phyloP scores from a whole-genome alignment of 2,888 invertebrate genomes.

The Leptinotarsa peninsularis region DNA sequence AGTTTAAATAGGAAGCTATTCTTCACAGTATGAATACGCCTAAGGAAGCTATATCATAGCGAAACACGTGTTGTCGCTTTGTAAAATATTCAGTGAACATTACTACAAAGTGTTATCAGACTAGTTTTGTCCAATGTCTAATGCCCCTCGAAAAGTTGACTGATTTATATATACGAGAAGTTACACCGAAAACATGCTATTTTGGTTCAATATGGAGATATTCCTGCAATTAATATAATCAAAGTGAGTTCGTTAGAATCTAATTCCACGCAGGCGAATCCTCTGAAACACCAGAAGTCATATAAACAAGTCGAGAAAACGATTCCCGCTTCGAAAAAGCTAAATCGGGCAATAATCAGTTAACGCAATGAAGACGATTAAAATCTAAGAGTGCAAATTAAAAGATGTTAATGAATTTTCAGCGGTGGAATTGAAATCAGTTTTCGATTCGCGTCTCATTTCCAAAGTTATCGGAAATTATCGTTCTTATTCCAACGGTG shows the following conservation, averaged over 20 bases:
- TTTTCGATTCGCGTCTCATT: constrained; percentile 62
- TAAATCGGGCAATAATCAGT: constrained; percentile 46
- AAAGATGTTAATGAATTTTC: constrained; percentile 56
- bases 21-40: too few relatives aligned
- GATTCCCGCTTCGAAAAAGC: constrained; percentile 15
- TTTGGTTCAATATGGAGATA: too few relatives aligned
- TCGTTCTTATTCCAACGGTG: constrained; percentile 56
- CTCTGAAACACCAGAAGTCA: neutral
- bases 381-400: constrained; percentile 54
- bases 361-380: constrained; percentile 54
- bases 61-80: too few relatives aligned
- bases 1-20: too few relatives aligned
- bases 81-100: too few relatives aligned
- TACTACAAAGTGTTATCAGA: too few relatives aligned
- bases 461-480: constrained; percentile 63
- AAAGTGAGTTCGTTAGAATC: neutral
- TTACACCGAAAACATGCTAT: too few relatives aligned
- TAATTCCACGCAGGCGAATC: neutral
- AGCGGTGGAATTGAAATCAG: constrained; percentile 55
- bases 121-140: too few relatives aligned
- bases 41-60: too few relatives aligned
- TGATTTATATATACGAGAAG: too few relatives aligned
- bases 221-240: too few relatives aligned
- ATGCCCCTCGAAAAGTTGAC: too few relatives aligned
- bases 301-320: neutral